A percentile compares a stretch with the other conserved stretches of the same genome.
Evolutionary conservation across 2,888 invertebrate genomes (phyloP).

Genomic region (Mythimna loreyi): DNA sequence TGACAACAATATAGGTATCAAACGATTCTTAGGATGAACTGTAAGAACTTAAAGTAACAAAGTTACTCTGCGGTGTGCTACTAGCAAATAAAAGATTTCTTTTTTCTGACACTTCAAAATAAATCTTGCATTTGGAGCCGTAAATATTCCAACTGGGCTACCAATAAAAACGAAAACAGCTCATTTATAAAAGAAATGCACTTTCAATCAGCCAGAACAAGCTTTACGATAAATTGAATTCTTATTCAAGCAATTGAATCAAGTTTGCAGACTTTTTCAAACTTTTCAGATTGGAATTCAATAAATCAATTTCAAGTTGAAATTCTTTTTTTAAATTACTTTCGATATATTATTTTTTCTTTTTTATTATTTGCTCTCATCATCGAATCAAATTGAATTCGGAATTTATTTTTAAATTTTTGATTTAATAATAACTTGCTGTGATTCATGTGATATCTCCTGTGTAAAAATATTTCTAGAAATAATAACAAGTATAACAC

Average conservation of each 20-base stretch:
- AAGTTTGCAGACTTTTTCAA: slow-evolving; percentile 35
- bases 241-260: slow-evolving; percentile 34
- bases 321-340: not conserved
- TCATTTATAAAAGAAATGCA: slow-evolving; percentile 25
- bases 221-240: slow-evolving; percentile 38
- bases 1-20: too few species aligned
- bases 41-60: too few species aligned
- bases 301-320: slow-evolving; percentile 31
- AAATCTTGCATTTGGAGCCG: not conserved
- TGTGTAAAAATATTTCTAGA: too few species aligned
- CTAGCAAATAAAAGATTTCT: too few species aligned
- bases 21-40: too few species aligned
- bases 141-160: not conserved
- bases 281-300: slow-evolving; percentile 32
- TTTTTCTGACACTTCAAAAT: not conserved
- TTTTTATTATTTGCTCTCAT: not conserved
- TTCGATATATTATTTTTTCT: not conserved
- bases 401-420: too few species aligned
- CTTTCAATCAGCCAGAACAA: slow-evolving; percentile 26
- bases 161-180: slow-evolving; percentile 5
- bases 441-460: too few species aligned
- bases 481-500: too few species aligned
- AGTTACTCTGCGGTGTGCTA: too few species aligned
- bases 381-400: not conserved
- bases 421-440: too few species aligned